A percentile compares a stretch with the other conserved stretches of the same genome.
Evolutionary conservation across 2,113 vertebrate genomes (phyloP).

Genomic region (Chaetodon auriga): DNA sequence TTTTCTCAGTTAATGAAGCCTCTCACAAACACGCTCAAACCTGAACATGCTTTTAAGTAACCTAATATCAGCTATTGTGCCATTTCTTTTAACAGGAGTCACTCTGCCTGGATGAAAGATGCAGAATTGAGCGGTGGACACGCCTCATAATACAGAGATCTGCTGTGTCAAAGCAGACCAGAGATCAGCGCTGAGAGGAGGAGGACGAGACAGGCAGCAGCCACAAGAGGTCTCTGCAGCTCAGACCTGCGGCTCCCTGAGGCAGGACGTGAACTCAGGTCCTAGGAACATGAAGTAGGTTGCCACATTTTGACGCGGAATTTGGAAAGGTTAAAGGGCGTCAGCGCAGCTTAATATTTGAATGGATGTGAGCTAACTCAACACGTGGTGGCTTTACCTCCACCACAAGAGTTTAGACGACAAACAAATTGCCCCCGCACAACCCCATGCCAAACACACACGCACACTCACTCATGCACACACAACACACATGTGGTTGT

Average conservation of each 20-base stretch:
- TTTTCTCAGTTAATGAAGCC: background rate
- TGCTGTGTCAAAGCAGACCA: background rate
- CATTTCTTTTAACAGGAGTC: too few relatives aligned
- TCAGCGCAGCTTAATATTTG: constrained; percentile 1
- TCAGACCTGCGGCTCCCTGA: background rate
- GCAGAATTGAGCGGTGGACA: background rate
- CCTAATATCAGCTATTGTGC: background rate
- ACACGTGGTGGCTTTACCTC: constrained; percentile 2
- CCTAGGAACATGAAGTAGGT: constrained; percentile 17
- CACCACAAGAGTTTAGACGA: constrained; percentile 20
- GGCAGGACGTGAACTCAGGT: constrained; percentile 1
- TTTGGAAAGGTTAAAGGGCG: constrained; percentile 32
- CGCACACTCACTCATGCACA: background rate
- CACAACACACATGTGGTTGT: background rate
- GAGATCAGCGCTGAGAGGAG: background rate
- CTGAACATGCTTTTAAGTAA: too few relatives aligned
- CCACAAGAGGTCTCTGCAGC: constrained; percentile 70
- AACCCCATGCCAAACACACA: background rate
- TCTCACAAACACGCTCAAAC: background rate
- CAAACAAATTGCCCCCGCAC: background rate
- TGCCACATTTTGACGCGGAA: constrained; percentile 27
- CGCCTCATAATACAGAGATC: background rate
- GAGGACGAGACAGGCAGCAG: background rate
- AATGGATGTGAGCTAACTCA: constrained; percentile 25
- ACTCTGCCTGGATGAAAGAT: background rate